Percentiles rank a stretch among this genome's conserved stretches.
phyloP scores from a whole-genome alignment of 2,797 vertebrate genomes.

The Selene dorsalis region DNA sequence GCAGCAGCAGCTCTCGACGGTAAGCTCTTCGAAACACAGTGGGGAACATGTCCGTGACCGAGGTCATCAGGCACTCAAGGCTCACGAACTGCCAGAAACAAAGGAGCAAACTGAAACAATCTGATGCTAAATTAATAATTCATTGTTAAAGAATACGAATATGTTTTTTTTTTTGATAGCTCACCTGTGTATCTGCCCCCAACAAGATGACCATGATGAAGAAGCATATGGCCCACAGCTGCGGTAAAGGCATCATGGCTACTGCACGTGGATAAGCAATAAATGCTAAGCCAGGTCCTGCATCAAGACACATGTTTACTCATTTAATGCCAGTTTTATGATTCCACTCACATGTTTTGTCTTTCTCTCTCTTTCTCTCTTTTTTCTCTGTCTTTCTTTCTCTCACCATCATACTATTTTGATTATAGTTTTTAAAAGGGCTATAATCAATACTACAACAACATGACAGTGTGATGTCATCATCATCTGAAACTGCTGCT shows the following conservation, averaged over 20 bases:
- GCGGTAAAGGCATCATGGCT: constrained; percentile 82
- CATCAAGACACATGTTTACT: constrained; percentile 12
- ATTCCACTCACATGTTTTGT: not conserved
- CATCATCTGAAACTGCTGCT: not conserved
- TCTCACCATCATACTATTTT: too few relatives aligned
- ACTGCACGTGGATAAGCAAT: constrained; percentile 82
- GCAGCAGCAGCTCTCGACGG: constrained; percentile 88
- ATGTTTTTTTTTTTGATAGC: too few relatives aligned
- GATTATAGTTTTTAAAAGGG: not conserved
- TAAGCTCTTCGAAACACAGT: constrained; percentile 85
- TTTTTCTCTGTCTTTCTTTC: too few relatives aligned
- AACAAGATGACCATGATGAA: constrained; percentile 83
- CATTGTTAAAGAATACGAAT: not conserved
- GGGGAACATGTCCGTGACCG: constrained; percentile 90
- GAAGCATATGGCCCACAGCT: constrained; percentile 81
- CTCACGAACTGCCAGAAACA: constrained; percentile 87
- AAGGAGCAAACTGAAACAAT: not conserved
- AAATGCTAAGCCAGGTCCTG: constrained; percentile 82
- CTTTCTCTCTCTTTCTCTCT: too few relatives aligned
- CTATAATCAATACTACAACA: not conserved
- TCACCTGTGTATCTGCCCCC: constrained; percentile 80
- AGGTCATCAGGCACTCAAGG: constrained; percentile 92
- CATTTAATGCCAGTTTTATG: not conserved
- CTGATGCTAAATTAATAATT: not conserved
- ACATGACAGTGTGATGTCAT: not conserved